Evolutionary conservation across 2,888 invertebrate genomes (phyloP).

Genomic region (Oscheius sp.): DNA sequence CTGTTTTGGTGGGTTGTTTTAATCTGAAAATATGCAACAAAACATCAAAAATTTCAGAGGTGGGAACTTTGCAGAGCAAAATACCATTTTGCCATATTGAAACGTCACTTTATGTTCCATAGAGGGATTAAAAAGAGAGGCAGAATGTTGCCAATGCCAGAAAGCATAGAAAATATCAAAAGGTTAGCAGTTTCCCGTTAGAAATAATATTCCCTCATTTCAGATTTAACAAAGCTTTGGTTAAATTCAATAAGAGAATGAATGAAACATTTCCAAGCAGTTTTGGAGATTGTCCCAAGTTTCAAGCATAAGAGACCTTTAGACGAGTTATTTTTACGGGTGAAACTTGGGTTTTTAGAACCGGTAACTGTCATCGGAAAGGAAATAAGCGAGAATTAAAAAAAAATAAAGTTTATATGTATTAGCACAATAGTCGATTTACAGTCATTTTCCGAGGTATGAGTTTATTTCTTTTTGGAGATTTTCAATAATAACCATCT

Average conservation of each 20-base stretch:
- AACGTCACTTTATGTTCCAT: constrained; percentile 29
- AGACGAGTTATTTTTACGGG: neutral
- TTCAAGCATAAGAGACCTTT: neutral
- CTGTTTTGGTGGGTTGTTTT: constrained; percentile 3
- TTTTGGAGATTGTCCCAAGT: neutral
- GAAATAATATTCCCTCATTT: neutral
- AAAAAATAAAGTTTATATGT: neutral
- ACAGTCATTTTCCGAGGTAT: neutral
- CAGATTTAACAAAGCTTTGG: neutral
- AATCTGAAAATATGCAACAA: too few species aligned
- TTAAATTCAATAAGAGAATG: constrained; percentile 2
- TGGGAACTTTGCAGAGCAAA: constrained; percentile 30
- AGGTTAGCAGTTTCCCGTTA: neutral
- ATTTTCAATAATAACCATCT: neutral
- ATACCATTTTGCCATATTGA: constrained; percentile 15
- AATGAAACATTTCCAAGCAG: neutral
- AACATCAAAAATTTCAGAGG: constrained; percentile 14
- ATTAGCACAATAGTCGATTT: neutral
- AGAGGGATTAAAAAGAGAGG: constrained; percentile 22
- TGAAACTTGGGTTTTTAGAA: too few species aligned
- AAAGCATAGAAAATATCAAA: neutral
- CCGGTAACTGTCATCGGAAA: too few species aligned
- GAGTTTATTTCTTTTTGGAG: neutral
- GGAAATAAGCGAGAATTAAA: too few species aligned
- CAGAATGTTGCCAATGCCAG: neutral